phyloP scores from a whole-genome alignment of 2,888 invertebrate genomes.

The Limnephilus marmoratus region DNA sequence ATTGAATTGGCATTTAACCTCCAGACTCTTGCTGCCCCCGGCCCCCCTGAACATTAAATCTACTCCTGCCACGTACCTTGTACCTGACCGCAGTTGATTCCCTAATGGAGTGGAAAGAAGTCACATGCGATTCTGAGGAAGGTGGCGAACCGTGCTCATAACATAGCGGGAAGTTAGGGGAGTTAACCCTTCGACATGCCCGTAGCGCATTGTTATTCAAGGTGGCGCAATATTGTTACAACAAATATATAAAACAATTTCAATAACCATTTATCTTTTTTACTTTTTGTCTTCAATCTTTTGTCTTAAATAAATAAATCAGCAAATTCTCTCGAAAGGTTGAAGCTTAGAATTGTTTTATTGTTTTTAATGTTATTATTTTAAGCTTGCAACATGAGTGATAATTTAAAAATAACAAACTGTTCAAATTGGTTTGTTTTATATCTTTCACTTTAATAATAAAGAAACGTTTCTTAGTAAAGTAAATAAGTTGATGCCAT shows the following conservation, averaged over 20 bases:
- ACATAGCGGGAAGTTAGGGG: neutral
- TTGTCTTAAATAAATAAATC: too few relatives aligned
- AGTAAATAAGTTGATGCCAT: too few relatives aligned
- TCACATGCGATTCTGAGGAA: conserved; percentile 25
- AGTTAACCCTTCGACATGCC: neutral
- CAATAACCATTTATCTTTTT: too few relatives aligned
- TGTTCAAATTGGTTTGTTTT: too few relatives aligned
- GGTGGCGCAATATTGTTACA: neutral
- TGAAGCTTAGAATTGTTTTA: too few relatives aligned
- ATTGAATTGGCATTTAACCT: neutral
- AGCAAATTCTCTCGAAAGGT: too few relatives aligned
- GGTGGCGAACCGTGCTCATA: conserved; percentile 15
- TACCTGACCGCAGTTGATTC: conserved; percentile 38
- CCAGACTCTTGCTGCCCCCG: neutral
- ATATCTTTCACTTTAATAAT: too few relatives aligned
- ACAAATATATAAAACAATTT: neutral
- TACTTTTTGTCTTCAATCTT: too few relatives aligned
- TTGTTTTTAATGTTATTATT: too few relatives aligned
- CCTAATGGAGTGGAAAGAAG: conserved; percentile 46
- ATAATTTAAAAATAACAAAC: too few relatives aligned
- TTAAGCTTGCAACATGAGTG: too few relatives aligned
- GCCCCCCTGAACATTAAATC: conserved; percentile 5
- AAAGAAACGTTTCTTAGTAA: too few relatives aligned
- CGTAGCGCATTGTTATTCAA: neutral
- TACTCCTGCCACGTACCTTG: neutral